phyloP scores from a whole-genome alignment of 2,888 invertebrate species.

The Drosophila kanekoi region DNA sequence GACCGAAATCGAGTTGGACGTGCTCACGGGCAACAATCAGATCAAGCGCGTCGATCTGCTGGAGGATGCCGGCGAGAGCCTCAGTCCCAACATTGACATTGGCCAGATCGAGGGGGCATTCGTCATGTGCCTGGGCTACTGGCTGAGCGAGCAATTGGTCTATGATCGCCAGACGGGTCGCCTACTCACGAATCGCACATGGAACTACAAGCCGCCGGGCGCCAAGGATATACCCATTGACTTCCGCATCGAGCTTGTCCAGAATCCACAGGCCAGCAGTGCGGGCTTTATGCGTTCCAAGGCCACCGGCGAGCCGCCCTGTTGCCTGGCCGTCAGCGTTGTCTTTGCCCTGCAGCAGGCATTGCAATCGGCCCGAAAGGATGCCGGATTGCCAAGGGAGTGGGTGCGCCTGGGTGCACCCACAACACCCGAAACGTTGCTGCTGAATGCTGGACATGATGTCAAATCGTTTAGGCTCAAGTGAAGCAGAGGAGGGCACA shows the following conservation, averaged over 20 bases:
- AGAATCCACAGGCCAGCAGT: slow-evolving; percentile 87
- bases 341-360: slow-evolving; percentile 90
- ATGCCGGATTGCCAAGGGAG: slow-evolving; percentile 86
- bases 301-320: slow-evolving; percentile 88
- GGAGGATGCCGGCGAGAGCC: slow-evolving; percentile 90
- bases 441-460: slow-evolving; percentile 77
- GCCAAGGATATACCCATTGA: slow-evolving; percentile 92
- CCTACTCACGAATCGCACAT: slow-evolving; percentile 91
- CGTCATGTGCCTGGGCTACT: slow-evolving; percentile 91
- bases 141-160: slow-evolving; percentile 90
- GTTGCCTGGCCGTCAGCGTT: slow-evolving; percentile 86
- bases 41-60: slow-evolving; percentile 89
- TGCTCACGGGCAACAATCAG: slow-evolving; percentile 91
- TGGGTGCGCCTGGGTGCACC: slow-evolving; percentile 83
- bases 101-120: slow-evolving; percentile 93
- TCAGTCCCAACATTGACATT: slow-evolving; percentile 90
- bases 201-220: slow-evolving; percentile 92
- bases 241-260: slow-evolving; percentile 89
- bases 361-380: slow-evolving; percentile 88
- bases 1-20: slow-evolving; percentile 91
- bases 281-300: slow-evolving; percentile 90
- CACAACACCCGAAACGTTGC: slow-evolving; percentile 81
- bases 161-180: slow-evolving; percentile 88
- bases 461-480: slow-evolving; percentile 55
- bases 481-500: slow-evolving; percentile 4